Percentiles rank a stretch among this genome's conserved stretches.
Evolutionary conservation across 1,140 invertebrate species (phyloP).

Genomic region (Lamellibrachia luymesi): DNA sequence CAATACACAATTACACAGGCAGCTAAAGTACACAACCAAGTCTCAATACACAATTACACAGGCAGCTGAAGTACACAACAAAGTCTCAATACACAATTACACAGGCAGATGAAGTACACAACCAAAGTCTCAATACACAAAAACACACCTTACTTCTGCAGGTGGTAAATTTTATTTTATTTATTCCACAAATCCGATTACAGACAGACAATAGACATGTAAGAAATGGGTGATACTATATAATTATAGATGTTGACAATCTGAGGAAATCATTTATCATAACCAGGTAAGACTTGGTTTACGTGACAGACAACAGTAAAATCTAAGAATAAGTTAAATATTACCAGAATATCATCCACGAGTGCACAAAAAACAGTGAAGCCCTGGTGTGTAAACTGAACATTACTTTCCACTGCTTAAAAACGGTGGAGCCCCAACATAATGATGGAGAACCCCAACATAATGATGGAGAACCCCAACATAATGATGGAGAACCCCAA

Average conservation of each 20-base stretch:
- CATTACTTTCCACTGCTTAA: neutral
- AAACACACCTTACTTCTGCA: too few relatives aligned
- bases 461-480: neutral
- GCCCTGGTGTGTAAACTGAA: neutral
- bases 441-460: neutral
- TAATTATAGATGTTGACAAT: too few relatives aligned
- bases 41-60: neutral
- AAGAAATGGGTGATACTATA: too few relatives aligned
- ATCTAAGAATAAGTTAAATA: neutral
- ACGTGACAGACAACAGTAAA: too few relatives aligned
- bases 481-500: too few relatives aligned
- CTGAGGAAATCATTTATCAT: too few relatives aligned
- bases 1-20: neutral
- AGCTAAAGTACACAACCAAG: neutral
- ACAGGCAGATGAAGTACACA: neutral
- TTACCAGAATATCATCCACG: neutral
- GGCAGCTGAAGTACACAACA: neutral
- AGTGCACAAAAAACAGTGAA: neutral
- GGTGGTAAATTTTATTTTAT: too few relatives aligned
- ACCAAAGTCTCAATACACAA: neutral
- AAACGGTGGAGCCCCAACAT: neutral
- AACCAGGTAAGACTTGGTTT: too few relatives aligned
- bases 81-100: neutral
- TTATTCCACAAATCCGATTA: too few relatives aligned
- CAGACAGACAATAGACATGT: too few relatives aligned